phyloP scores from a whole-genome alignment of 2,797 vertebrate species.

The Passerculus sandwichensis region DNA sequence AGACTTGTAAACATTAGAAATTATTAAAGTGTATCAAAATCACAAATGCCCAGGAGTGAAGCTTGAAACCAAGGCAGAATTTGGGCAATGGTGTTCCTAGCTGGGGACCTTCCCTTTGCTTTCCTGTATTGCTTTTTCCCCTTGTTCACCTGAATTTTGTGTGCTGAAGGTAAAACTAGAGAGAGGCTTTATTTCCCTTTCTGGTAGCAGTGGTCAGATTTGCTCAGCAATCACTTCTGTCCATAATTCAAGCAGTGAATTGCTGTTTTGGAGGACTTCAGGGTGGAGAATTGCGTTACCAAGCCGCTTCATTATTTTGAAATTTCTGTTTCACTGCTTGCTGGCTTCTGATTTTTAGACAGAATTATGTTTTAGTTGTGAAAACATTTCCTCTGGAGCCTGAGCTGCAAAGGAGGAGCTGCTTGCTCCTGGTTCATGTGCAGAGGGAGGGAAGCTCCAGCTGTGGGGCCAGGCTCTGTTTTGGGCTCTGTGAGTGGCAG shows the following conservation, averaged over 20 bases:
- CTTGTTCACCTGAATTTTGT: neutral
- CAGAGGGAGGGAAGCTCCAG: neutral
- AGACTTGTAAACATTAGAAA: neutral
- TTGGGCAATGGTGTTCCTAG: neutral
- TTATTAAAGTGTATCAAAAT: neutral
- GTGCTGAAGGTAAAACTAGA: neutral
- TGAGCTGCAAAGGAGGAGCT: neutral
- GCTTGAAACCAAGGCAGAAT: neutral
- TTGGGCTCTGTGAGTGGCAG: neutral
- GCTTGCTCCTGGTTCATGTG: neutral
- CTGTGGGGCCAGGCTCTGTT: neutral
- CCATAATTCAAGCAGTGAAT: constrained; percentile 1
- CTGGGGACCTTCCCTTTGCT: neutral
- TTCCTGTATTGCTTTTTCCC: neutral
- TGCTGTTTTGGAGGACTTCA: neutral
- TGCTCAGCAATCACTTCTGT: constrained; percentile 9
- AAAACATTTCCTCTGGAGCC: neutral
- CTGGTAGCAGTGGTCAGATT: neutral
- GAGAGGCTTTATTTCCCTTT: neutral
- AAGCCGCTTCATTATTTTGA: constrained; percentile 33
- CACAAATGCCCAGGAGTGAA: neutral
- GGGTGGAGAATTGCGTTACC: constrained; percentile 9
- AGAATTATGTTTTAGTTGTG: neutral
- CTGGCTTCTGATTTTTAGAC: constrained; percentile 33
- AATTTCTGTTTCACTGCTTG: constrained; percentile 22